Percentiles rank a stretch among this genome's conserved stretches.
phyloP scores from a whole-genome alignment of 2,888 invertebrate species.

The Megalurothrips usitatus region DNA sequence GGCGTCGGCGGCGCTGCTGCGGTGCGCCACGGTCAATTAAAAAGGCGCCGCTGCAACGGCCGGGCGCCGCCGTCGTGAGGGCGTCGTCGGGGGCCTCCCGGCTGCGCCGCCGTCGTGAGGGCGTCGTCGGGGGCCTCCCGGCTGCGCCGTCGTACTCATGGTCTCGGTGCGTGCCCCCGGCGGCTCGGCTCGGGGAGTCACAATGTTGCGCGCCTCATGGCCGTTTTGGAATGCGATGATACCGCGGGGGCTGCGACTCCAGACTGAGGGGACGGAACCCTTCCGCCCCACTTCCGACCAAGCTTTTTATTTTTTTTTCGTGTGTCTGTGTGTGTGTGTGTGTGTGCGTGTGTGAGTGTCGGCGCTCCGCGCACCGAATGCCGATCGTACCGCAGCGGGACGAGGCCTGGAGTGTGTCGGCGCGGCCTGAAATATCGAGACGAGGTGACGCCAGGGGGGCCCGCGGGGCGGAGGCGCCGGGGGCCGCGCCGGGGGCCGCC shows the following conservation, averaged over 20 bases:
- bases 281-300: background rate
- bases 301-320: too few species aligned
- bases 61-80: background rate
- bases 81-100: background rate
- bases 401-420: background rate
- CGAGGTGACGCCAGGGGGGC: background rate
- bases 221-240: constrained; percentile 2
- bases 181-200: too few species aligned
- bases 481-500: background rate
- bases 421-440: constrained; percentile 5
- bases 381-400: background rate
- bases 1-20: background rate
- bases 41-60: background rate
- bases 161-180: background rate
- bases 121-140: background rate
- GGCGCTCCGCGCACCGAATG: background rate
- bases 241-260: background rate
- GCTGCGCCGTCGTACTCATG: background rate
- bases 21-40: constrained; percentile 17
- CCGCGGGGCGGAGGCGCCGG: background rate
- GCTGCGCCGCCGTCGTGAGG: background rate
- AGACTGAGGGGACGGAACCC: background rate
- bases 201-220: background rate
- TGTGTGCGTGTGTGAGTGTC: too few species aligned
- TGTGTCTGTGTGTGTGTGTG: too few species aligned